Base-by-base conservation (phyloP, 35 echinoderm and acorn worm species). In the Eucidaris tribuloides region DNA sequence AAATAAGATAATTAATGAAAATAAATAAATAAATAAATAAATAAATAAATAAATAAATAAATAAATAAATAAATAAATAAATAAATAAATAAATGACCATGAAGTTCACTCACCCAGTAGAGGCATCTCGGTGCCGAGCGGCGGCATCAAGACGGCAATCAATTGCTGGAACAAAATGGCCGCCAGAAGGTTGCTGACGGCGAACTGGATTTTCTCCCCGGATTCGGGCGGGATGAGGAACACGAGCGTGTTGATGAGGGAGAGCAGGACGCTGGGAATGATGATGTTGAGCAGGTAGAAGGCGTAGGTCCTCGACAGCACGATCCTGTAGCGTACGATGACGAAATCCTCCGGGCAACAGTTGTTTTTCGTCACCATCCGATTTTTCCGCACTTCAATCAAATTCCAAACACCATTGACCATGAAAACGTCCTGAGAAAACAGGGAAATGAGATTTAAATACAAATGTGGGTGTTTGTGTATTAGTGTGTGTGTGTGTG, bases 121-220 rank as follows among this genome's bases (percentile, higher is more conserved):
- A 5, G 85, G 85, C 9, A 77, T 45, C 46, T 88, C 74, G 44
- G 82, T 79, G 1, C 86, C 91, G 7, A 62, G 79, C 4, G 93
- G 93, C 17, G 93, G 88, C 81, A 84, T 77, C 22, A 48, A 35
- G 14, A 14, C 46, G 6, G 78, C 84, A 18, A 84, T 88, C 22
- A 96, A 83, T 58, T 96, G 93, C 30, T 96, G 93, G 56, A 91
- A 91, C 65, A 96, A 58, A 5, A 96, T 78, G 46, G 90, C 45
- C 36, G 93, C 93, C 20, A 96, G 78, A 5, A 96, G 63, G 50
- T 87, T 96, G 38, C 57, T 40, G n/a, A 85, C 90, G 37, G 80
- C 87, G 41, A 96, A 76, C 44, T 89, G 86, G 23, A 96, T 88
- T 42, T 96, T 96, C 79, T 96, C 88, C 25, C 88, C 88, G 5